phyloP scores from a whole-genome alignment of 2,113 vertebrate genomes.

The Tupaia tana region DNA sequence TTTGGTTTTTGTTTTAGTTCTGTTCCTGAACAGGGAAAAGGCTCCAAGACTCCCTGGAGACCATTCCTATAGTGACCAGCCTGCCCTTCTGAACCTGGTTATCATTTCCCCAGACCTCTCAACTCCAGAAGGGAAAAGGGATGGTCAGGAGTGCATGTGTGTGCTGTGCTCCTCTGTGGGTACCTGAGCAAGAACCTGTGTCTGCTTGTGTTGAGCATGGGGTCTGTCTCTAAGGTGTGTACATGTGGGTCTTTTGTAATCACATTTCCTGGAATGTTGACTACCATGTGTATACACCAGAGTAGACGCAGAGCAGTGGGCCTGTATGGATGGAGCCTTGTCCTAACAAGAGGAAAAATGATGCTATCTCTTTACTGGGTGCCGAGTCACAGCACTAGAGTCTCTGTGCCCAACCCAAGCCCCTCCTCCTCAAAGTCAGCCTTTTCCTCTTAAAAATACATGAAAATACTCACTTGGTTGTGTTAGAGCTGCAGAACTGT shows the following conservation, averaged over 20 bases:
- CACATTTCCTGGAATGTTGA: neutral
- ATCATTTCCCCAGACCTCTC: neutral
- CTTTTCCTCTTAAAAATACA: constrained; percentile 67
- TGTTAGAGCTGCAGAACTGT: constrained; percentile 58
- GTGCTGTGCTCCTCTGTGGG: neutral
- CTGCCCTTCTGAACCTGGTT: neutral
- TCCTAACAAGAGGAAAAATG: neutral
- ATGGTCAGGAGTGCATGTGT: neutral
- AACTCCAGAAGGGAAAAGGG: neutral
- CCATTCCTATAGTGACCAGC: neutral
- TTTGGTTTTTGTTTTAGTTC: neutral
- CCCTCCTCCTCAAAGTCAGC: constrained; percentile 32
- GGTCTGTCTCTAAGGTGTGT: neutral
- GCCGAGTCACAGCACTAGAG: neutral
- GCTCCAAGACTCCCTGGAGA: neutral
- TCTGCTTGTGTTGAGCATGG: neutral
- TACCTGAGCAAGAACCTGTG: neutral
- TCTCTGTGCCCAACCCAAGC: constrained; percentile 21
- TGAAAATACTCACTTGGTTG: constrained; percentile 64
- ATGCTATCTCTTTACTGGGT: neutral
- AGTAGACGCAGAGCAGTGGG: neutral
- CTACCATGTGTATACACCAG: neutral
- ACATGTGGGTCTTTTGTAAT: neutral
- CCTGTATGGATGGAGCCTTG: neutral
- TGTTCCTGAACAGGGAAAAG: constrained; percentile 7